Conservation (phyloP, 2,113 vertebrate species). For the Raphicerus campestris region DNA sequence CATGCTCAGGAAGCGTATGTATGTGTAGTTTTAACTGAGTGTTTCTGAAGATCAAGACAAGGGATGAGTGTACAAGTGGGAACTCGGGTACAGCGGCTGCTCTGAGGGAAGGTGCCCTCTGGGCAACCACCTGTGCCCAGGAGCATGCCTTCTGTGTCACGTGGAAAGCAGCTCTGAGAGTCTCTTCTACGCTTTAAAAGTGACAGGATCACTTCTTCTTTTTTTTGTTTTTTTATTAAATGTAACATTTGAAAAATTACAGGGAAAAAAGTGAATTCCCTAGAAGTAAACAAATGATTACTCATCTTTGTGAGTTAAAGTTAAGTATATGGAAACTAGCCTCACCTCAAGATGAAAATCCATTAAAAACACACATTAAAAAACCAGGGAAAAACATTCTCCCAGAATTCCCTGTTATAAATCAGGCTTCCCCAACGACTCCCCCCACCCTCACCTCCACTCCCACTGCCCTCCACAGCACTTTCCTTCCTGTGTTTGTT, state of each 20-base stretch:
- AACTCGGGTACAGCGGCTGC: background rate
- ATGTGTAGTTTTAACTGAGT: background rate
- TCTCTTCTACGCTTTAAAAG: background rate
- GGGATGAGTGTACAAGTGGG: background rate
- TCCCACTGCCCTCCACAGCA: background rate
- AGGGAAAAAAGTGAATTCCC: background rate
- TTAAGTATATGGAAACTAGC: background rate
- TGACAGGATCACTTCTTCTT: background rate
- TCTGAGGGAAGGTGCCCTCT: background rate
- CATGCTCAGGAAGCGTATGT: background rate
- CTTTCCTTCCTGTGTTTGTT: conserved; percentile 53
- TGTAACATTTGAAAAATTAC: background rate
- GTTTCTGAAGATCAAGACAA: background rate
- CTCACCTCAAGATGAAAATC: background rate
- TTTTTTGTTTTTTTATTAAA: background rate
- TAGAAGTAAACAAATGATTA: background rate
- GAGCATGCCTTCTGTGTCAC: accelerated
- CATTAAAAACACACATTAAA: background rate
- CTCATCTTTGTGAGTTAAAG: background rate
- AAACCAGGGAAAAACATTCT: background rate
- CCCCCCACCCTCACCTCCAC: too few relatives aligned
- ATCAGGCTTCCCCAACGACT: background rate
- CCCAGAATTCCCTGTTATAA: background rate
- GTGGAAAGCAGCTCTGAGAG: background rate
- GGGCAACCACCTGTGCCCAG: too few relatives aligned